Base-by-base conservation (phyloP, 2,797 vertebrate species). In the Heteromormyrus szaboi region DNA sequence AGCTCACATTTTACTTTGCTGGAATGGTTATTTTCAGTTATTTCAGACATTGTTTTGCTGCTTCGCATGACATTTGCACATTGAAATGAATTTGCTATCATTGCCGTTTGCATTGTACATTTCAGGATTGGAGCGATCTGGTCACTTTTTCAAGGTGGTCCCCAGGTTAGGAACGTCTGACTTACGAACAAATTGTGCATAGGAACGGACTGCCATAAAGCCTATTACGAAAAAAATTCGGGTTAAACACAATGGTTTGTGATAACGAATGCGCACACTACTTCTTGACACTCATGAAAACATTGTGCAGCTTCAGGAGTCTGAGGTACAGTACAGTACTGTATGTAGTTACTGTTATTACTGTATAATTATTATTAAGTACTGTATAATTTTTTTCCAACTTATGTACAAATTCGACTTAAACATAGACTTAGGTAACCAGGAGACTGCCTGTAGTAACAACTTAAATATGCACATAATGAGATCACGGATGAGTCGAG, bases 1-100 rank as follows among this genome's bases (percentile, higher is more conserved):
- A 81, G 76, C 37, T 81, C 41, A 81, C 76, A 81, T 81, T 22
- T 46, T 81, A 81, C 17, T 9, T 44, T 81, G 17, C 46, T 81
- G 37, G 68, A 37, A 76, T 81, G 76, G 76, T 81, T 81, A 46
- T 81, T 81, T 46, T 81, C 76, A 81, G 76, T 81, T 46, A 44
- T 81, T 44, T 46, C 17, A 22, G 76, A 44, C 76, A 22, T 22
- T n/a, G 19, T 17, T 81, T 81, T 46, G 72, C 72, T 46, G 5
- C 76, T 44, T 3, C 19, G 41, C 19, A 46, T n/a, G 76, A 46
- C 41, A 46, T 46, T 81, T 46, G 76, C 41, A n/a, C 68, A 9
- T 81, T n/a, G 76, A 44, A 81, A 44, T 46, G 76, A 81, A 81
- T 81, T 46, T 44, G 19, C 76, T 81, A 19, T 81, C 41, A 46